Evolutionary conservation across 1,140 invertebrate species (phyloP).

Genomic region (silkworm (Bombyx mori)): ASM3026992v2 NC_085120.1:12128001-12128500

Average conservation of each 20-base stretch:
- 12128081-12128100: slow-evolving; percentile 23
- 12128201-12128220: slow-evolving; percentile 17
- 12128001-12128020: slow-evolving; percentile 21
- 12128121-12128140: slow-evolving; percentile 12
- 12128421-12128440: slow-evolving; percentile 9
- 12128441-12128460: slow-evolving; percentile 9
- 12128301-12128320: slow-evolving; percentile 13
- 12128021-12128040: slow-evolving; percentile 23
- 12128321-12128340: slow-evolving; percentile 4
- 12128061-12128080: slow-evolving; percentile 24
- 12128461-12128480: slow-evolving; percentile 16
- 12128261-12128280: slow-evolving; percentile 14
- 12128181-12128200: slow-evolving; percentile 11
- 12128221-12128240: slow-evolving; percentile 14
- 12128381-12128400: slow-evolving; percentile 5
- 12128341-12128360: slow-evolving; percentile 3
- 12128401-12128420: slow-evolving; percentile 13
- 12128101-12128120: slow-evolving; percentile 16
- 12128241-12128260: slow-evolving; percentile 21
- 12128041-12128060: slow-evolving; percentile 23
- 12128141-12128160: slow-evolving; percentile 17
- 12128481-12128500: slow-evolving; percentile 11
- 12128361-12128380: slow-evolving; percentile 12
- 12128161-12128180: slow-evolving; percentile 1
- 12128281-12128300: slow-evolving; percentile 11